phyloP scores from a whole-genome alignment of 2,888 invertebrate genomes.

The Onthophagus sagittarius region DNA sequence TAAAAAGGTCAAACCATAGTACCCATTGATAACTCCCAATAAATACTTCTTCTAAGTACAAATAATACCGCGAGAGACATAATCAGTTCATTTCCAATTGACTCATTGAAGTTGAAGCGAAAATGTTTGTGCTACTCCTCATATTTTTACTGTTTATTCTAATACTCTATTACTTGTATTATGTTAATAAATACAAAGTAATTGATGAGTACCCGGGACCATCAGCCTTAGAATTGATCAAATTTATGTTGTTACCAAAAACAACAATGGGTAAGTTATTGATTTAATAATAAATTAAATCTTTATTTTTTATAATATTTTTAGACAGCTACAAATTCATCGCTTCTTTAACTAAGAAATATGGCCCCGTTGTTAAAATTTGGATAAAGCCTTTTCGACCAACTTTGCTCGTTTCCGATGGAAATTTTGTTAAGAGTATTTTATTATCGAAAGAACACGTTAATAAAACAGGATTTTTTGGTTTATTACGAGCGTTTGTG shows the following conservation, averaged over 20 bases:
- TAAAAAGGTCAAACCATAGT: too few species aligned
- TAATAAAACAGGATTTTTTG: not conserved
- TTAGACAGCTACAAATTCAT: not conserved
- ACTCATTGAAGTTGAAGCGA: too few species aligned
- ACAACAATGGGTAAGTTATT: not conserved
- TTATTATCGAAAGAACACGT: not conserved
- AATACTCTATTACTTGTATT: not conserved
- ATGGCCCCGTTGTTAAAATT: not conserved
- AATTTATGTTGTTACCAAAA: not conserved
- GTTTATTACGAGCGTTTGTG: not conserved
- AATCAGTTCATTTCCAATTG: too few species aligned
- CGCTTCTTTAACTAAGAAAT: not conserved
- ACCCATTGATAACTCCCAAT: too few species aligned
- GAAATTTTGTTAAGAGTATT: not conserved
- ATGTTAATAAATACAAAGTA: not conserved
- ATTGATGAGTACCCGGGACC: not conserved
- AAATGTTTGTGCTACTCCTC: too few species aligned
- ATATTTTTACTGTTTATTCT: too few species aligned
- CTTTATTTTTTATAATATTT: not conserved
- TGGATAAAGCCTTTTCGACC: not conserved
- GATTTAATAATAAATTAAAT: not conserved
- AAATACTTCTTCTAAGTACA: too few species aligned
- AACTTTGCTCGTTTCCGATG: not conserved
- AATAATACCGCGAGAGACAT: too few species aligned
- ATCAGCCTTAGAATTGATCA: not conserved